These are phyloP conservation scores for Pungitius pungitius DNA, from an alignment of 2,113 vertebrate species.

Conservation along the genomic window DNA sequence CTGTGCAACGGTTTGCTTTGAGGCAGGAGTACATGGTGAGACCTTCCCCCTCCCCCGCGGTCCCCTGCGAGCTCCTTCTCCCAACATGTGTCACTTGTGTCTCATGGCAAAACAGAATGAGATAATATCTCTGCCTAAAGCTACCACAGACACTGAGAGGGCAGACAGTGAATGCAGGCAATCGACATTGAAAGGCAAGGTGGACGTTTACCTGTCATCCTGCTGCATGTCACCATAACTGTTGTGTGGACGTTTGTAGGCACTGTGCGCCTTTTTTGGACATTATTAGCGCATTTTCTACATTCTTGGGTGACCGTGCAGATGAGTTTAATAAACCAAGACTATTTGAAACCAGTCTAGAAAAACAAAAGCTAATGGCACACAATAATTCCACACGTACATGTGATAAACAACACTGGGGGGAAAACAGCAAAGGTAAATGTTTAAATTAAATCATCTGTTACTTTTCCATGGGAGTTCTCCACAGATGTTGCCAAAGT, in stretches of 20 bases:
- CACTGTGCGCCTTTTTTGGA: neutral
- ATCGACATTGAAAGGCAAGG: conserved; percentile 23
- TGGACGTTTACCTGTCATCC: conserved; percentile 7
- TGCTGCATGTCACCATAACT: neutral
- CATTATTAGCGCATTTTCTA: neutral
- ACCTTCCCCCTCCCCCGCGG: neutral
- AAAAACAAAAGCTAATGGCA: conserved; percentile 7
- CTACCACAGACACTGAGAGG: neutral
- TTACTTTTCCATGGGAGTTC: conserved; percentile 3
- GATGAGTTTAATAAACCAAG: neutral
- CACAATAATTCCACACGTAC: neutral
- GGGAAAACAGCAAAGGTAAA: neutral
- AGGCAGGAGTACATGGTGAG: conserved; percentile 1
- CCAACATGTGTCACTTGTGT: conserved; percentile 21
- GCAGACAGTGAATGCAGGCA: conserved; percentile 4
- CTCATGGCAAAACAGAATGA: neutral
- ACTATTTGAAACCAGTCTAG: neutral
- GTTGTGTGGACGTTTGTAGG: neutral
- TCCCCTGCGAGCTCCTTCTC: neutral
- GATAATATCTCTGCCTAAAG: neutral
- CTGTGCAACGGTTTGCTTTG: neutral
- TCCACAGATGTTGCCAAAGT: neutral
- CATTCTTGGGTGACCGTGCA: neutral
- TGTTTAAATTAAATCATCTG: neutral
- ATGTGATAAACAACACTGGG: neutral